Conservation (phyloP, 1,140 invertebrate genomes). For the Belonocnema kinseyi region DNA sequence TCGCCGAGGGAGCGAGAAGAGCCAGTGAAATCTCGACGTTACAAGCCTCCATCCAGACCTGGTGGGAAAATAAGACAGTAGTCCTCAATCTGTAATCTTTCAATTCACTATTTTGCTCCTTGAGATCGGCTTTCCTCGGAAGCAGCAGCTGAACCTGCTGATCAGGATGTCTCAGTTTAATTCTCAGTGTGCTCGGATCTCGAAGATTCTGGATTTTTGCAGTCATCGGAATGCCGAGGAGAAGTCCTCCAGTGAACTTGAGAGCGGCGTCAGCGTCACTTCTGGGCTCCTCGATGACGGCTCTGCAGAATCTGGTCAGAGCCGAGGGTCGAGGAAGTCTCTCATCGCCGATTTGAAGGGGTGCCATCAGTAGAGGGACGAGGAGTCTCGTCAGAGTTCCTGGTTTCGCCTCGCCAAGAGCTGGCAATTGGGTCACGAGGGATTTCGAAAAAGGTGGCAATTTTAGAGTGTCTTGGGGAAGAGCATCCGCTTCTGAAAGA, state of each 20-base stretch:
- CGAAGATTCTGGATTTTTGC: constrained; percentile 89
- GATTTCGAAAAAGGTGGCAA: constrained; percentile 83
- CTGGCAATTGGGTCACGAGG: constrained; percentile 86
- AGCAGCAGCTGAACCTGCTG: constrained; percentile 89
- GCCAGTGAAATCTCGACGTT: constrained; percentile 91
- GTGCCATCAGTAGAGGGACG: constrained; percentile 83
- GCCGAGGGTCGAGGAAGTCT: constrained; percentile 69
- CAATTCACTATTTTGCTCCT: constrained; percentile 70
- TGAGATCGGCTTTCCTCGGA: constrained; percentile 83
- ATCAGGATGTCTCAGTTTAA: constrained; percentile 95
- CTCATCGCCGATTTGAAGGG: constrained; percentile 67
- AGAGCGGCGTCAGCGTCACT: constrained; percentile 88
- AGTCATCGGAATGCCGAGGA: constrained; percentile 90
- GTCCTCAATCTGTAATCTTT: constrained; percentile 88
- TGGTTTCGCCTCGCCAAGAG: constrained; percentile 89
- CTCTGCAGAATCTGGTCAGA: constrained; percentile 78
- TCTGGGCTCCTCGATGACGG: constrained; percentile 89
- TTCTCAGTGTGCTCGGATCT: constrained; percentile 83
- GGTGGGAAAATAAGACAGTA: constrained; percentile 91
- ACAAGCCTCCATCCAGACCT: constrained; percentile 92
- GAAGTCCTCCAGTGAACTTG: constrained; percentile 95
- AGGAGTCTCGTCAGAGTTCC: constrained; percentile 87
- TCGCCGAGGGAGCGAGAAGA: constrained; percentile 84
- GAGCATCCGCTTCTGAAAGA: constrained; percentile 78
- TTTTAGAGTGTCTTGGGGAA: constrained; percentile 71